Percentiles rank a stretch among this genome's conserved stretches.
Evolutionary conservation across 37 sponge, comb jelly and placozoan genomes (phyloP).

Genomic region (Dysidea cf. avara): DNA sequence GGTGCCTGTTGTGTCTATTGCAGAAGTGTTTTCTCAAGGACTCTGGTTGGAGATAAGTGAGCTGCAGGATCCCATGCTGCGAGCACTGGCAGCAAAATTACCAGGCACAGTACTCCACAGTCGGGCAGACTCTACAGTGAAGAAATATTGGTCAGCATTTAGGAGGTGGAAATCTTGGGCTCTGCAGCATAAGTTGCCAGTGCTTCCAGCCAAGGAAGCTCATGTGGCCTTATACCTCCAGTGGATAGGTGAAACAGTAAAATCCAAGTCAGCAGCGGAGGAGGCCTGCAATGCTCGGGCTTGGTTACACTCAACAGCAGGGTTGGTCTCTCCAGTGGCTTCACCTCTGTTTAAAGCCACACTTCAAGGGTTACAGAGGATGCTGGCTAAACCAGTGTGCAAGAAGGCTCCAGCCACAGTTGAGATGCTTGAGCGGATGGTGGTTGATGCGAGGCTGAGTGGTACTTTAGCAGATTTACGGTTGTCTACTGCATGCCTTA

Average conservation of each 20-base stretch:
- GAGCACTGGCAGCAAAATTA: constrained; percentile 5
- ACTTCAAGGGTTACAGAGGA: constrained; percentile 3
- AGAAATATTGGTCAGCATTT: constrained; percentile 35
- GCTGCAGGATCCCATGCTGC: constrained; percentile 34
- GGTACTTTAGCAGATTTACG: too few species aligned
- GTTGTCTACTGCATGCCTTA: too few species aligned
- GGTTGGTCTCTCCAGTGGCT: too few species aligned
- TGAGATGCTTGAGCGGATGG: background rate
- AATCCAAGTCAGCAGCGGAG: constrained; percentile 19
- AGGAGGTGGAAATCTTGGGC: constrained; percentile 34
- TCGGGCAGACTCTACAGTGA: constrained; percentile 29
- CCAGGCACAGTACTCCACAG: constrained; percentile 18
- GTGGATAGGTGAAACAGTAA: constrained; percentile 6
- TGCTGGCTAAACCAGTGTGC: constrained; percentile 19
- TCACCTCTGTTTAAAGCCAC: too few species aligned
- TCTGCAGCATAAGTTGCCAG: background rate
- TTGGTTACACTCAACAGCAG: constrained; percentile 10
- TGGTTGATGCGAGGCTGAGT: too few species aligned
- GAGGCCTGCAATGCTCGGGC: constrained; percentile 16
- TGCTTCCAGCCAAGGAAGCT: too few species aligned
- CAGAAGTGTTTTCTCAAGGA: constrained; percentile 22
- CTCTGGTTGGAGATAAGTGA: constrained; percentile 4
- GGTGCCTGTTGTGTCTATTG: too few species aligned
- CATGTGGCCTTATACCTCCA: constrained; percentile 30
- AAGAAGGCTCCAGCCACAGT: constrained; percentile 9